Conservation (phyloP, 2,888 invertebrate genomes). For the Ophion ellenae region DNA sequence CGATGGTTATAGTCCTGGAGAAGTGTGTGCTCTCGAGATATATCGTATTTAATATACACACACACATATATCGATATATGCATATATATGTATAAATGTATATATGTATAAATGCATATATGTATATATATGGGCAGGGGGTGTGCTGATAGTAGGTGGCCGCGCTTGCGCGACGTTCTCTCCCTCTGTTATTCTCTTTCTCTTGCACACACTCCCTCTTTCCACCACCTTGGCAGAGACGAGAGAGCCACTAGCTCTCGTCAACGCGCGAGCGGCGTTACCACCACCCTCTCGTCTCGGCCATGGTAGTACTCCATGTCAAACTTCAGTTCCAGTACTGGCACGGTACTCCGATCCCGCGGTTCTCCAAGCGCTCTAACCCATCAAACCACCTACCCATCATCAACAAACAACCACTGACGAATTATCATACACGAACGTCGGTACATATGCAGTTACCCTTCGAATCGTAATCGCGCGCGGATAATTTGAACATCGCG, state of each 20-base stretch:
- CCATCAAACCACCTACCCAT: slow-evolving; percentile 20
- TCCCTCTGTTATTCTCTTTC: slow-evolving; percentile 36
- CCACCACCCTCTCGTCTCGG: slow-evolving; percentile 76
- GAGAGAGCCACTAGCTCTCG: slow-evolving; percentile 70
- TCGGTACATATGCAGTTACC: slow-evolving; percentile 4
- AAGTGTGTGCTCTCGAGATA: slow-evolving; percentile 33
- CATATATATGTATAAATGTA: background rate
- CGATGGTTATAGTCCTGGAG: slow-evolving; percentile 23
- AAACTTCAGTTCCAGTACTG: slow-evolving; percentile 81
- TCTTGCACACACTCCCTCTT: slow-evolving; percentile 25
- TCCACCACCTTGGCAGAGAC: slow-evolving; percentile 67
- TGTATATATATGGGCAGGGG: slow-evolving; percentile 11
- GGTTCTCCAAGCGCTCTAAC: slow-evolving; percentile 70
- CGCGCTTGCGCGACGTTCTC: slow-evolving; percentile 72
- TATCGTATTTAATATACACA: slow-evolving; percentile 26
- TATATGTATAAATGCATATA: too few species aligned
- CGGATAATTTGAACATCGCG: slow-evolving; percentile 8
- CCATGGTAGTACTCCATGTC: slow-evolving; percentile 77
- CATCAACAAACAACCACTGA: slow-evolving; percentile 28
- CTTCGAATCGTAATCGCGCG: background rate
- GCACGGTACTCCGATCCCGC: slow-evolving; percentile 81
- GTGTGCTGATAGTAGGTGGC: slow-evolving; percentile 66
- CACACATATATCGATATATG: slow-evolving; percentile 17
- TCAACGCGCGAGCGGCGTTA: slow-evolving; percentile 76
- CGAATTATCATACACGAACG: slow-evolving; percentile 31